Base-by-base conservation (phyloP, 2,888 invertebrate genomes). In the Caenorhabditis sp. region DNA sequence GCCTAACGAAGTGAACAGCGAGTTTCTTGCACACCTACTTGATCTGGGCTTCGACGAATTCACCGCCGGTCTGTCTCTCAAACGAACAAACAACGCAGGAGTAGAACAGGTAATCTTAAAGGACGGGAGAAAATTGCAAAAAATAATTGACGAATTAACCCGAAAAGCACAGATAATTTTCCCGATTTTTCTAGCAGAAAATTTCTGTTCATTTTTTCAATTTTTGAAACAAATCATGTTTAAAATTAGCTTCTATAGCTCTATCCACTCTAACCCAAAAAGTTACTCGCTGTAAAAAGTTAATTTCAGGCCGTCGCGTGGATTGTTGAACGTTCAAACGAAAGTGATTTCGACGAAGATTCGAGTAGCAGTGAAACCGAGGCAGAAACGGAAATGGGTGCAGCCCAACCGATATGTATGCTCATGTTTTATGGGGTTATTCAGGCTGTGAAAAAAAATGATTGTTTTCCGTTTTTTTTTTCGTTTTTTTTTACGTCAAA, bases 11-110 rank as follows among this genome's bases (percentile, higher is more conserved):
- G 78, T 73, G 5, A 78, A 83, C 27, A 41, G 46, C 20, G 78
- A 78, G 11, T 68, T 78, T 30, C 52, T 84, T 17, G 78, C 79
- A 2, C 58, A 75, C n/a, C 74, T 85, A 13, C 68, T 83, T 6
- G 84, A 85, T 30, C 46, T 83, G 3, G 84, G 85, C 13, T 85
- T 85, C 55, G 84, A 85, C 80, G 84, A 84, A 20, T 79, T 65
- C 45, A 82, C 80, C 0, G 77, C 84, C 5, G 30, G 24, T 8
- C 65, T 86, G 26, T 82, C 86, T 17, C 70, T 86, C n/a, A 62
- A 77, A 50, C 66, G 85, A 43, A 85, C 85, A 0, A 71, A 56
- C 22, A 83, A 81, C 58, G 63, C 56, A 20, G 81, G 84, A n/a
- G 76, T 84, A 15, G 84, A 86, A 61, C 80, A 80, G 62, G 85